phyloP scores from a whole-genome alignment of 92 coral and sea anemone species.

The Heteractis magnifica region DNA sequence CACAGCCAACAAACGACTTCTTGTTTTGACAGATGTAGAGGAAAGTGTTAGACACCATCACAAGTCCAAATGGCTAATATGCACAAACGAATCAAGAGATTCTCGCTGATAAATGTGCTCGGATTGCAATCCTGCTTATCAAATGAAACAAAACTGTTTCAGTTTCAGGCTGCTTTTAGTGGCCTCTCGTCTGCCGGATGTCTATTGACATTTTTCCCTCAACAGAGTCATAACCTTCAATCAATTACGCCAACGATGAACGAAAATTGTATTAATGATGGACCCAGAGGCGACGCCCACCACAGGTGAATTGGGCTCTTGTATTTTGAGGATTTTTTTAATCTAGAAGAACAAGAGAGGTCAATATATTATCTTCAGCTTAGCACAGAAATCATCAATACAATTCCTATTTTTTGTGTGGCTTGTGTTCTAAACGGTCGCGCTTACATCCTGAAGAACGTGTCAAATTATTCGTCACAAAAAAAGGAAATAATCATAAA shows the following conservation, averaged over 20 bases:
- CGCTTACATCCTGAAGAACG: background rate
- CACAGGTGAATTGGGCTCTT: background rate
- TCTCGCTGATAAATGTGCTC: slow-evolving; percentile 1
- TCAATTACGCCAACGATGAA: slow-evolving; percentile 35
- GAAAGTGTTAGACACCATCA: background rate
- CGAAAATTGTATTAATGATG: slow-evolving; percentile 22
- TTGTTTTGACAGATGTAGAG: slow-evolving; percentile 25
- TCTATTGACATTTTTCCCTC: slow-evolving; percentile 40
- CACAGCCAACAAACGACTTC: slow-evolving; percentile 9
- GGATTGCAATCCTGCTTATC: slow-evolving; percentile 22
- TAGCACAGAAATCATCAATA: background rate
- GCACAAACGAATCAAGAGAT: background rate
- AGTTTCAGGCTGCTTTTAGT: slow-evolving; percentile 30
- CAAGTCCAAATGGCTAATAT: slow-evolving; percentile 25
- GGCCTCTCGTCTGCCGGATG: slow-evolving; percentile 43
- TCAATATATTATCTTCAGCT: slow-evolving; percentile 17
- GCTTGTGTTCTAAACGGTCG: background rate
- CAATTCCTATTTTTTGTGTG: background rate
- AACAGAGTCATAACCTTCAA: slow-evolving; percentile 32
- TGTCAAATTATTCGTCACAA: background rate
- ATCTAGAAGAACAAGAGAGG: slow-evolving; percentile 10
- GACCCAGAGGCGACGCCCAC: slow-evolving; percentile 23
- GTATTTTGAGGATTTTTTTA: background rate
- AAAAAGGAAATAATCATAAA: slow-evolving; percentile 12
- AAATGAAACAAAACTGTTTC: slow-evolving; percentile 40